Evolutionary conservation across 2,113 vertebrate species (phyloP), one percentile per base, ranked within the genome.

Genomic region (Pelmatolapia mariae): DNA sequence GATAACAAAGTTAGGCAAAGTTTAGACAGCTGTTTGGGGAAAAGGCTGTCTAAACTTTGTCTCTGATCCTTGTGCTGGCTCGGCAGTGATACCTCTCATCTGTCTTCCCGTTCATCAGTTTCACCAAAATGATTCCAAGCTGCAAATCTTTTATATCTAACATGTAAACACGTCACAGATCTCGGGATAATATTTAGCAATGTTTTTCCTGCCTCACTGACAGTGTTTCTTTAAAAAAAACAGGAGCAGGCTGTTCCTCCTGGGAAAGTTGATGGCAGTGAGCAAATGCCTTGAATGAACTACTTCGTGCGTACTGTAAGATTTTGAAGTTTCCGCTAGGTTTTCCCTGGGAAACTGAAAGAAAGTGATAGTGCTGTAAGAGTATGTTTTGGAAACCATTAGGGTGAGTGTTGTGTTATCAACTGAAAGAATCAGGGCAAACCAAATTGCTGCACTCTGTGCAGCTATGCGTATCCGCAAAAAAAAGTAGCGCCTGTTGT

Each of bases 381-480:
- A 86, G 82, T 80, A 80, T 63, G 82, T 76, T 76, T 87, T 29
- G 31, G 52, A 83, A 86, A 85, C 82, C 90, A 92, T 94, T 92
- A 91, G 68, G 63, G 59, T 57, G 22, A 78, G 76, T 92, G 92
- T 91, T 92, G 68, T 80, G 68, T 87, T 82, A 76, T 90, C 82
- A 89, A 9, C 82, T 92, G 92, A 89, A 90, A 87, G 92, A 94
- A 91, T 88, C 73, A 10, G 91, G 87, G 63, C 91, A 92, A 91
- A 93, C 79, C 16, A 59, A 81, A 81, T 54, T 53, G 40, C 79
- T 81, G 56, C 66, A 80, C 79, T 82, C 50, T 45, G 43, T 10
- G 86, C 82, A 38, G 45, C 59, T 13, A 13, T 15, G 47, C 81
- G n/a, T 79, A 84, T 57, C 47, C 5, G 4, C 6, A 59, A 83